phyloP scores from a whole-genome alignment of 2,797 vertebrate genomes.

The Trichosurus vulpecula region DNA sequence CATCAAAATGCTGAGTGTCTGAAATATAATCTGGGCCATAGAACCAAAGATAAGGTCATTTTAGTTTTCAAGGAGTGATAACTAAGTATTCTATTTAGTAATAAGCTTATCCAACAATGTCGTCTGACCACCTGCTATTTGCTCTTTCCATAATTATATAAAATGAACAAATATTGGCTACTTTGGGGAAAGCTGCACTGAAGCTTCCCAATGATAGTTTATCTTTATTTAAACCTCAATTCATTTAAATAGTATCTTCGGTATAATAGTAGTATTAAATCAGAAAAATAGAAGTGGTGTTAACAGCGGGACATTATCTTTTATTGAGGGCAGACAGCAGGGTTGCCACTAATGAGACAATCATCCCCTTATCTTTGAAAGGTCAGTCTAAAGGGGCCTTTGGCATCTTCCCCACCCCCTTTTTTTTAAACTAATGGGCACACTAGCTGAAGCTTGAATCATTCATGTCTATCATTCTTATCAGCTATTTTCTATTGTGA shows the following conservation, averaged over 20 bases:
- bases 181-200: slow-evolving; percentile 68
- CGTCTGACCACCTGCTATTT: slow-evolving; percentile 2
- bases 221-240: slow-evolving; percentile 81
- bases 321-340: slow-evolving; percentile 86
- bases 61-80: neutral
- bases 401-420: slow-evolving; percentile 49
- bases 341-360: slow-evolving; percentile 85
- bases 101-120: slow-evolving; percentile 13
- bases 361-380: slow-evolving; percentile 85
- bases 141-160: neutral
- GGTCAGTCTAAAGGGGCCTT: slow-evolving; percentile 83
- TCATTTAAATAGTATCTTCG: slow-evolving; percentile 80
- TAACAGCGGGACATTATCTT: slow-evolving; percentile 86
- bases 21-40: neutral
- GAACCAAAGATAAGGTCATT: neutral
- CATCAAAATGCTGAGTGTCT: neutral
- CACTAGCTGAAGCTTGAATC: slow-evolving; percentile 18
- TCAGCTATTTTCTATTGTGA: slow-evolving; percentile 57
- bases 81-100: neutral
- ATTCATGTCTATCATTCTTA: slow-evolving; percentile 51
- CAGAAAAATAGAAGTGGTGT: slow-evolving; percentile 79
- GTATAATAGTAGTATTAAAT: slow-evolving; percentile 83
- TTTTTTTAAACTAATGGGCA: slow-evolving; percentile 40
- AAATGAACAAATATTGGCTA: slow-evolving; percentile 45
- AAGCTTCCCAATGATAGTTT: slow-evolving; percentile 76